A percentile compares a stretch with the other conserved stretches of the same genome.
These are phyloP conservation scores for Catharus minimus DNA, from an alignment of 2,113 vertebrate species.

Conservation along the genomic window DNA sequence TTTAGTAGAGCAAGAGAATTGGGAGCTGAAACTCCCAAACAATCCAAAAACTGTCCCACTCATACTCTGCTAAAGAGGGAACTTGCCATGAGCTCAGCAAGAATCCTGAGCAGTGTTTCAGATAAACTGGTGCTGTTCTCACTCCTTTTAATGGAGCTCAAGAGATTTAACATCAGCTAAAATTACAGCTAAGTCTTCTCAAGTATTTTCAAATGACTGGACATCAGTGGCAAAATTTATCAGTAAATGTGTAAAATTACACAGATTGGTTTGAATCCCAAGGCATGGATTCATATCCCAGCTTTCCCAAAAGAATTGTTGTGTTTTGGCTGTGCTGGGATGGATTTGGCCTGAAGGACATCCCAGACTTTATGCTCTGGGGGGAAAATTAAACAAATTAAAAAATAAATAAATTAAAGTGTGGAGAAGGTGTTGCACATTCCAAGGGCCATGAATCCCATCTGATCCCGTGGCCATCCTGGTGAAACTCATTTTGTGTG, in stretches of 20 bases:
- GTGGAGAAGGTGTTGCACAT: background rate
- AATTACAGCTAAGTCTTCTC: background rate
- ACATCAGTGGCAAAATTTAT: background rate
- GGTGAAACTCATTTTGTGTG: background rate
- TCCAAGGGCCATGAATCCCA: background rate
- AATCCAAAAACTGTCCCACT: background rate
- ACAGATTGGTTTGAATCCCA: background rate
- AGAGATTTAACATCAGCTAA: background rate
- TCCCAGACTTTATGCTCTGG: background rate
- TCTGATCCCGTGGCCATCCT: background rate
- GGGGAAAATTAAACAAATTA: background rate
- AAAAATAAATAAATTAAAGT: background rate
- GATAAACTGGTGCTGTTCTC: background rate
- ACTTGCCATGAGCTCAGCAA: background rate
- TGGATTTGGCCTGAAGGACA: fast-evolving
- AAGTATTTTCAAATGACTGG: background rate
- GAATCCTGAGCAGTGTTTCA: background rate
- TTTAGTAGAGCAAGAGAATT: background rate
- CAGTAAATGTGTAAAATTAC: background rate
- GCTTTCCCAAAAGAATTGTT: background rate
- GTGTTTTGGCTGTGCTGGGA: background rate
- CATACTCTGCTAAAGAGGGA: background rate
- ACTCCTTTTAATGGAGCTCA: background rate
- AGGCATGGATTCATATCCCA: fast-evolving
- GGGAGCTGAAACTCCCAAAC: background rate